Percentiles rank a stretch among this genome's conserved stretches.
These are phyloP conservation scores for Mycteria americana DNA, from an alignment of 2,797 vertebrate genomes.

Conservation along the genomic window DNA sequence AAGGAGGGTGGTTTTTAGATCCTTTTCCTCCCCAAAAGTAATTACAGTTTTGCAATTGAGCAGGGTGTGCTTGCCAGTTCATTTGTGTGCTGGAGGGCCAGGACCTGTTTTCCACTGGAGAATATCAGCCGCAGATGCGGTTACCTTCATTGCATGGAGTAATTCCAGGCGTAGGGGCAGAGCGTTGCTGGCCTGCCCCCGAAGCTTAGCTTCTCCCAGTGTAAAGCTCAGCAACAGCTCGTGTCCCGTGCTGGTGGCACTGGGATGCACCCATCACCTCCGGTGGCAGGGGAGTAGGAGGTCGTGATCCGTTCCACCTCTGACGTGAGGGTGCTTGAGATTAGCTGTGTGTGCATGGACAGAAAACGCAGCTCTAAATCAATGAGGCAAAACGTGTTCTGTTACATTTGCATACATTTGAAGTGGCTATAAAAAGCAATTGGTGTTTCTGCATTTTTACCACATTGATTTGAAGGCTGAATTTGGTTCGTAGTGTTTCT, in stretches of 20 bases:
- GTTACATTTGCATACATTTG: background rate
- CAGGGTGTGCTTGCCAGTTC: background rate
- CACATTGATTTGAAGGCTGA: background rate
- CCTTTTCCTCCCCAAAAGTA: background rate
- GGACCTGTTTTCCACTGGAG: background rate
- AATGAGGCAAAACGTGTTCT: background rate
- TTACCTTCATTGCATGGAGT: background rate
- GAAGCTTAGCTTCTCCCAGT: background rate
- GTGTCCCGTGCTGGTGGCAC: background rate
- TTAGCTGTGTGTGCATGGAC: background rate
- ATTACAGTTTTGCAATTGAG: background rate
- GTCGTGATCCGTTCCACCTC: background rate
- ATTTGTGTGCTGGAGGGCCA: background rate
- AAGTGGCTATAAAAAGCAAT: background rate
- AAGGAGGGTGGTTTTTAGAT: background rate
- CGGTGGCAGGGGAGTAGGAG: background rate
- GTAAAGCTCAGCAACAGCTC: background rate
- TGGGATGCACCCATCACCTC: background rate
- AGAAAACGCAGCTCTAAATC: background rate
- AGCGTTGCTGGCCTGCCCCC: background rate
- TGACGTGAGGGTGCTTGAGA: background rate
- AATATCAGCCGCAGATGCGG: background rate
- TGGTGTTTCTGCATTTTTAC: background rate
- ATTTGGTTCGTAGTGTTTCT: background rate
- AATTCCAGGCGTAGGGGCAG: background rate